Base-by-base conservation (phyloP, 53 echinoderm and acorn worm species). In the Arbacia lixula region DNA sequence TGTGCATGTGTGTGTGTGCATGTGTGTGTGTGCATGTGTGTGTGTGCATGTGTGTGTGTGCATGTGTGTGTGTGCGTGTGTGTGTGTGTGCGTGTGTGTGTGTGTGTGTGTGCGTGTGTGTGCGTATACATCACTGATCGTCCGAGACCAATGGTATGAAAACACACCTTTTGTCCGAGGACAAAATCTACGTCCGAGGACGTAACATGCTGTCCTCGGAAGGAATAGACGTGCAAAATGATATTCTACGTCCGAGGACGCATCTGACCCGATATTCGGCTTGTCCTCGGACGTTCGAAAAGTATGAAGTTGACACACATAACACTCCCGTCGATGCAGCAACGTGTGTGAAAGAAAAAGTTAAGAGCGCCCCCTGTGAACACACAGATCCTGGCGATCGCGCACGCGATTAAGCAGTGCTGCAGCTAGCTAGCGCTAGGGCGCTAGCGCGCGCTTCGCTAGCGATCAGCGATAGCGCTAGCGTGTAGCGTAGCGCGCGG, bases 161-260 rank as follows among this genome's bases (percentile, higher is more conserved):
- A 56, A 56, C 57, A 56, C 57, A 56, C 57, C 57, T 56, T 56
- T 56, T 56, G 57, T 56, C 57, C 57, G 57, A 56, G 57, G 57
- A 56, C 57, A 17, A 56, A 56, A 56, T 56, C 19, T 56, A 56
- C 57, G 16, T 56, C 57, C 57, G 57, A 56, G 57, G 57, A 56
- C 57, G 57, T 56, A 56, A 56, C 14, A 56, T 56, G 57, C 57
- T 56, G 57, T 56, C 57, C 57, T 56, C 57, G 57, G 57, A 17
- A 56, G 57, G 16, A 56, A 4, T 56, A 56, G 24, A 56, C 50
- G 50, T 49, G 50, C 50, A 49, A 49, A 49, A 49, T 12, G 50
- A 49, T 49, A 49, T 49, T 49, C 50, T 49, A 49, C 50, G 50
- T 49, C 50, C 50, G 50, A 49, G 50, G 50, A 1, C 2, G 50